A percentile compares a stretch with the other conserved stretches of the same genome.
phyloP scores from a whole-genome alignment of 2,888 invertebrate genomes.

The Caenorhabditis sp. region DNA sequence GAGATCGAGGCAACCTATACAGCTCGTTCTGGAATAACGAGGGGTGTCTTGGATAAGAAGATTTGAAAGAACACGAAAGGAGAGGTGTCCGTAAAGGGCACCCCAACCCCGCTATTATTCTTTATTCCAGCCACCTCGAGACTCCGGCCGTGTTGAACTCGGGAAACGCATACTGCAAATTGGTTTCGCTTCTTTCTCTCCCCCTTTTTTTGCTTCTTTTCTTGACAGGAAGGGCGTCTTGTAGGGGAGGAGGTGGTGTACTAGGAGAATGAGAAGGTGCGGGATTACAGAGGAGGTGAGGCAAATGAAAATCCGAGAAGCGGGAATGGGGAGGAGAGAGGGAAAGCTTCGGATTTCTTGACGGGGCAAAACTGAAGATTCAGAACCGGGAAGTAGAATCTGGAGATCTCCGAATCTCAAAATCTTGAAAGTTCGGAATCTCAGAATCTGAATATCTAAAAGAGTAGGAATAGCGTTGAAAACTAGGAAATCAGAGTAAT shows the following conservation, averaged over 20 bases:
- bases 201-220: slow-evolving; percentile 2
- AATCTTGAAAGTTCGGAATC: no score
- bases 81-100: slow-evolving; percentile 60
- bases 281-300: slow-evolving; percentile 29
- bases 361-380: background rate
- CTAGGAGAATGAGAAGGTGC: slow-evolving; percentile 16
- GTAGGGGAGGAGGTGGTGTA: slow-evolving; percentile 16
- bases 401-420: no score
- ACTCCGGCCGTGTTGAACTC: slow-evolving; percentile 51
- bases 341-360: slow-evolving; percentile 46
- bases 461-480: no score
- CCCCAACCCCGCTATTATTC: slow-evolving; percentile 30
- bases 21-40: slow-evolving; percentile 27
- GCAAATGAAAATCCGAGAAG: slow-evolving; percentile 13
- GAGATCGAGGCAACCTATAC: no score
- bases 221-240: slow-evolving; percentile 20
- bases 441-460: no score
- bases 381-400: no score
- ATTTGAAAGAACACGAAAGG: slow-evolving; percentile 27
- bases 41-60: slow-evolving; percentile 10
- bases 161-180: slow-evolving; percentile 61
- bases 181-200: slow-evolving; percentile 52
- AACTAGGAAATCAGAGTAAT: no score
- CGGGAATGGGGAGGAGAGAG: background rate
- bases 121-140: slow-evolving; percentile 47